phyloP scores from a whole-genome alignment of 1,140 invertebrate genomes.

The Trichonephila clavipes region DNA sequence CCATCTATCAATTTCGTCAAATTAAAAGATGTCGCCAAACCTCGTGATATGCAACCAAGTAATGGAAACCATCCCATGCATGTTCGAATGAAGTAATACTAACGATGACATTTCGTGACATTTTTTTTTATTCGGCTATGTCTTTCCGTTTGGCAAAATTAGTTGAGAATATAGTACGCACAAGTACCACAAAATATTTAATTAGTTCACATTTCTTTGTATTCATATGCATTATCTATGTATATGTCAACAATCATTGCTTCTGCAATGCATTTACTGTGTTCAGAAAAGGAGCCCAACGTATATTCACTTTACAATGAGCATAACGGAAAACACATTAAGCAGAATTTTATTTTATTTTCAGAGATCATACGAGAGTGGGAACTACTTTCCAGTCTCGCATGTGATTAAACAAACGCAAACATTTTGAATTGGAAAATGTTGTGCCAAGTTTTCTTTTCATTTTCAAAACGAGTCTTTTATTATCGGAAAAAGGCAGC shows the following conservation, averaged over 20 bases:
- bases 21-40: no score
- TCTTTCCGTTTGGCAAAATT: no score
- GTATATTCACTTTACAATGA: neutral
- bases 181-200: no score
- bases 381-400: neutral
- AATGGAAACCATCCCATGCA: no score
- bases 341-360: neutral
- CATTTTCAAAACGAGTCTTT: neutral
- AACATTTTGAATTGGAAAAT: slow-evolving; percentile 8
- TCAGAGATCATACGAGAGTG: neutral
- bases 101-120: no score
- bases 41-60: no score
- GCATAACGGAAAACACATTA: slow-evolving; percentile 1
- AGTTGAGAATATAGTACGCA: no score
- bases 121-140: no score
- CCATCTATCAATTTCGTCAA: no score
- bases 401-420: neutral
- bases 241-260: neutral
- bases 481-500: slow-evolving; percentile 36
- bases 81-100: no score
- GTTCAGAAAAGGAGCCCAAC: neutral
- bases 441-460: neutral
- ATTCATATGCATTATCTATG: no score
- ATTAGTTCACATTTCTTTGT: no score
- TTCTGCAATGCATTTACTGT: neutral